Evolutionary conservation across 2,113 vertebrate genomes (phyloP).

Genomic region (Chaetops frenatus): DNA sequence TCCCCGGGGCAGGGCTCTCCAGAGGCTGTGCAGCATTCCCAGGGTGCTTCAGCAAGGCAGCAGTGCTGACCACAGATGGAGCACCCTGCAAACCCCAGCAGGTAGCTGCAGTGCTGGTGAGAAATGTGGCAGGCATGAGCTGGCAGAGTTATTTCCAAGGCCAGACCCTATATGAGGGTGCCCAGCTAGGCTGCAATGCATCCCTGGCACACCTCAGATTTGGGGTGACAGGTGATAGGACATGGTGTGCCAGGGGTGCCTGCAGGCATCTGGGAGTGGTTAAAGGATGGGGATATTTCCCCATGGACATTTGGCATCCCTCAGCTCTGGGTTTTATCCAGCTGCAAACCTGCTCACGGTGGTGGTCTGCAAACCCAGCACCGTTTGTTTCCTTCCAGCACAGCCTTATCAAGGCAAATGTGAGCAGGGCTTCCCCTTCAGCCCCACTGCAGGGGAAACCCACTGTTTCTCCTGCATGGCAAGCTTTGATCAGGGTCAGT

Average conservation of each 20-base stretch:
- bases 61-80: neutral
- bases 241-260: neutral
- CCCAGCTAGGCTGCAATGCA: rapidly evolving
- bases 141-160: neutral
- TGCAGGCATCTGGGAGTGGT: neutral
- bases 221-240: neutral
- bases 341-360: rapidly evolving
- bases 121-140: rapidly evolving
- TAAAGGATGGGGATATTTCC: neutral
- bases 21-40: neutral
- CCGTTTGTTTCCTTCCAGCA: neutral
- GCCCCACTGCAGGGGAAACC: neutral
- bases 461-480: neutral
- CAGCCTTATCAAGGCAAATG: rapidly evolving
- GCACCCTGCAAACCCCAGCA: neutral
- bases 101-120: rapidly evolving
- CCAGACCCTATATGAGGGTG: no score
- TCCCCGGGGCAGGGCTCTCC: neutral
- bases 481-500: neutral
- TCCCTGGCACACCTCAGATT: rapidly evolving
- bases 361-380: neutral
- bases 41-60: neutral
- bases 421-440: neutral
- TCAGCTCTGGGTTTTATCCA: neutral
- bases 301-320: rapidly evolving